These are phyloP conservation scores for Elephas maximus DNA, from an alignment of 2,113 vertebrate genomes.

Conservation along the genomic window DNA sequence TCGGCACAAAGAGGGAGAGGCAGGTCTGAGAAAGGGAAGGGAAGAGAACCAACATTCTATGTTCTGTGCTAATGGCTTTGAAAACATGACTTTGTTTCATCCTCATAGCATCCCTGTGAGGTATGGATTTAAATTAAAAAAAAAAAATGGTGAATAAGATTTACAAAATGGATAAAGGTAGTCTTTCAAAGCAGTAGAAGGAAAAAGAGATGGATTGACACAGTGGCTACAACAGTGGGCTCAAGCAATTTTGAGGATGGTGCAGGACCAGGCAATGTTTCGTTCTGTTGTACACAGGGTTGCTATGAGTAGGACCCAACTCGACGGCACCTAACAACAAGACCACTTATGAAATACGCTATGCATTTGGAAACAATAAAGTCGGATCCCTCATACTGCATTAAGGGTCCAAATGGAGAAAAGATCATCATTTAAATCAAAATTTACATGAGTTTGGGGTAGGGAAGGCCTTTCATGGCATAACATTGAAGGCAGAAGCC, in stretches of 20 bases:
- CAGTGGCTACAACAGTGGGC: too few relatives aligned
- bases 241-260: too few relatives aligned
- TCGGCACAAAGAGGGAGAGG: background rate
- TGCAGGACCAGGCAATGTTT: too few relatives aligned
- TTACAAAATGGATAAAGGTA: background rate
- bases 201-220: background rate
- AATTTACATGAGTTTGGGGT: background rate
- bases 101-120: background rate
- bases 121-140: background rate
- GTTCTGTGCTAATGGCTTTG: background rate
- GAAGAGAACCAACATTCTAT: accelerated
- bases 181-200: background rate
- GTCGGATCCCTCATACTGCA: background rate
- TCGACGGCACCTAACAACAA: too few relatives aligned
- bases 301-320: too few relatives aligned
- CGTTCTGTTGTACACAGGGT: too few relatives aligned
- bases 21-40: background rate
- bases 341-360: background rate
- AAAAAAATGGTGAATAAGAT: background rate
- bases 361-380: background rate
- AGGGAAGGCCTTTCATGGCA: background rate
- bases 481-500: background rate
- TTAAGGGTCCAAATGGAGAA: background rate
- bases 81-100: background rate
- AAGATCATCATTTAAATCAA: background rate